Base-by-base conservation (phyloP, 2,888 invertebrate genomes). In the Stegophylla sp. region DNA sequence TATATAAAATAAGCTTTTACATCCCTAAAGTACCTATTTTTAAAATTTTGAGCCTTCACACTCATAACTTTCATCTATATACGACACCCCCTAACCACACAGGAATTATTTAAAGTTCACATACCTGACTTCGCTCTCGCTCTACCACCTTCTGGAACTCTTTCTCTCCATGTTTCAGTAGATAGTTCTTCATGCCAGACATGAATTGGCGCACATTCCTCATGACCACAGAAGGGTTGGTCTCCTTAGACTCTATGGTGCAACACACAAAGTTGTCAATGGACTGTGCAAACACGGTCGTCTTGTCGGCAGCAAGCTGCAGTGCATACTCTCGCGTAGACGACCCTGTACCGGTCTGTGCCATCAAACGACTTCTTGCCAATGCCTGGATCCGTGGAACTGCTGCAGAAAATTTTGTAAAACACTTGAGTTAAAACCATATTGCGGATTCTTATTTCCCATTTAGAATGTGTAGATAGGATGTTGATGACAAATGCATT, bases 181-280 rank as follows among this genome's bases (percentile, higher is more conserved):
- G 89, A 87, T 97, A 98, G 87, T 98, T 98, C 87, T 98, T 98
- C 92, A 98, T 97, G 81, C 97, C 98, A 20, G 95, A 97, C 95
- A 98, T 97, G 86, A 98, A 98, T 87, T 97, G 97, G 0, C 97
- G 90, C 89, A 97, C 94, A 85, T 94, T 94, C 82, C 94, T 89
- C 94, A 94, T 94, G 83, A 94, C 94, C 82, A 95, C 90, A 87
- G 94, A 93, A 0, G 96, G 96, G 85, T 93, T 93, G 43, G 91
- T 92, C 86, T 97, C 96, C 83, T 93, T 92, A 17, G 95, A 94
- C 85, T 97, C 96, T 84, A 92, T 90, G 12, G 97, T 97, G 87
- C 97, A 97, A 73, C 94, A 92, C 83, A 97, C 95, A 86, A 97
- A 97, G 88, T 96, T 94, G 87, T 95, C 94, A 82, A 97, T 93